Percentiles rank a stretch among this genome's conserved stretches.
Evolutionary conservation across 2,113 vertebrate species (phyloP).

Genomic region (Epinephelus moara): DNA sequence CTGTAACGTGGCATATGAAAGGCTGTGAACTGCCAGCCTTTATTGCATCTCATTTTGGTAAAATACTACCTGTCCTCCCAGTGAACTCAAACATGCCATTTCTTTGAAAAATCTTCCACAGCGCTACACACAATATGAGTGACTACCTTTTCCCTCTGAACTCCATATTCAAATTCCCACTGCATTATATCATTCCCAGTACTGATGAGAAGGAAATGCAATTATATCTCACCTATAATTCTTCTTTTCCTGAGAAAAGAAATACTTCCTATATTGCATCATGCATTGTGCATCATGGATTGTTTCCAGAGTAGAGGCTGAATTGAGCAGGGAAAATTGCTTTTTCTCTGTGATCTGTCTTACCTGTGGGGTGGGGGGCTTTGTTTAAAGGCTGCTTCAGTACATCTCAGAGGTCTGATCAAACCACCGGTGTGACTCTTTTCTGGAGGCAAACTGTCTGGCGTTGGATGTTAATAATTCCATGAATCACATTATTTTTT

Average conservation of each 20-base stretch:
- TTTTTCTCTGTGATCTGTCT: conserved; percentile 42
- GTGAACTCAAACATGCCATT: conserved; percentile 78
- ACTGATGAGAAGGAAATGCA: conserved; percentile 51
- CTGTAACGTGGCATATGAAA: conserved; percentile 66
- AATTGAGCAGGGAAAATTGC: conserved; percentile 32
- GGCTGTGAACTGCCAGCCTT: conserved; percentile 68
- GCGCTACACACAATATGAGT: conserved; percentile 34
- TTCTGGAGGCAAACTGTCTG: conserved; percentile 52
- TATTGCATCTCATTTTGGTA: conserved; percentile 76
- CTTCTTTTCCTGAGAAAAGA: conserved; percentile 4
- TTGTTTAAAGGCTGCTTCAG: conserved; percentile 60
- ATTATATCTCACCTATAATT: conserved; percentile 45
- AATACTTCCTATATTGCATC: conserved; percentile 13
- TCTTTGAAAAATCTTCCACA: conserved; percentile 54
- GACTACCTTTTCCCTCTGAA: conserved; percentile 53
- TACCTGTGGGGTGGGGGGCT: conserved; percentile 21
- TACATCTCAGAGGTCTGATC: conserved; percentile 60
- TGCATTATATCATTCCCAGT: conserved; percentile 41
- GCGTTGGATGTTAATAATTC: conserved; percentile 60
- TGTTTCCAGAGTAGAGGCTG: conserved; percentile 19
- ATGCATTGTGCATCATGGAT: conserved; percentile 35
- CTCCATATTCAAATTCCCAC: conserved; percentile 57
- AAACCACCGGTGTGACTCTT: conserved; percentile 34
- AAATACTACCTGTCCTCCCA: conserved; percentile 79
- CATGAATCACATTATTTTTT: conserved; percentile 32